Base-by-base conservation (phyloP, 2,888 invertebrate genomes). In the Rhogogaster chlorosoma region DNA sequence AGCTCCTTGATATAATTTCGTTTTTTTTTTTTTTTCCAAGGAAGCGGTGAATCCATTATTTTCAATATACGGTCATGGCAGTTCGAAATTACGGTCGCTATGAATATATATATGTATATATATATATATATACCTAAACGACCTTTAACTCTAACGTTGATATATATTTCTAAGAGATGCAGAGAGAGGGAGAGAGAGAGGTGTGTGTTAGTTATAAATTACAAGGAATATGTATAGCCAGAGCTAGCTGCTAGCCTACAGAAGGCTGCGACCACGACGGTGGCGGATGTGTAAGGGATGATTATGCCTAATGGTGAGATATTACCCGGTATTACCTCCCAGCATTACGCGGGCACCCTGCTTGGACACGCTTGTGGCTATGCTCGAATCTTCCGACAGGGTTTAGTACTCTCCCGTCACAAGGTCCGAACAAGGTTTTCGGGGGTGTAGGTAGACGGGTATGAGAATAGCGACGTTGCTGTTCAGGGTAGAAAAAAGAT, bases 301-400 rank as follows among this genome's bases (percentile, higher is more conserved):
- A 93, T 93, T 93, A 93, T 93, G 92, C 93, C 92, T 93, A 93
- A 93, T 93, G 93, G 93, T 93, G 93, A 93, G 93, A 93, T 93
- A 93, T 93, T 92, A 93, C 93, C 92, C 89, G 90, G 92, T 90
- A 92, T 93, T 93, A 93, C 93, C 83, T 29, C n/a, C 57, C 61
- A 26, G 67, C 67, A 64, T 82, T 82, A 67, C 82, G 38, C 45
- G 15, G 3, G 26, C 29, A n/a, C 61, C 22, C 42, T 64, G 83
- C 83, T 92, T 92, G 93, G 90, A 93, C 93, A 93, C 90, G 92
- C 90, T 90, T 91, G 89, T 90, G 91, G 90, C 90, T 45, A 18
- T 93, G 93, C 93, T 92, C 92, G 93, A 93, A 93, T 93, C 93
- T 93, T 93, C 93, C 92, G 93, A 93, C 93, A 93, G 91, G 90